A percentile compares a stretch with the other conserved stretches of the same genome.
Evolutionary conservation across 2,797 vertebrate genomes (phyloP).

Genomic region (Lateolabrax maculatus): DNA sequence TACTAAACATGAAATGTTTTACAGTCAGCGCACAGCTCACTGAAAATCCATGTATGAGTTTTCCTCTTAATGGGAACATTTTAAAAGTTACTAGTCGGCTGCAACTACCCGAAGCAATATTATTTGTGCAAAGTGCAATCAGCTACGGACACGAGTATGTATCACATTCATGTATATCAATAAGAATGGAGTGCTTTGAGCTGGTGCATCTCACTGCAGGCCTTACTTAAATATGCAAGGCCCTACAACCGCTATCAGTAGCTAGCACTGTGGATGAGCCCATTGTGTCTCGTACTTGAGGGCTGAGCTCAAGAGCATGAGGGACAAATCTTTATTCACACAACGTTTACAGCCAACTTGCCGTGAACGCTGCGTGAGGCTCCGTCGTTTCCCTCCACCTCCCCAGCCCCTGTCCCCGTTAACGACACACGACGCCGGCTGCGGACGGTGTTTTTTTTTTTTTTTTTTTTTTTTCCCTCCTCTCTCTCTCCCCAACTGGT

Average conservation of each 20-base stretch:
- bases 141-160: neutral
- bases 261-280: constrained; percentile 21
- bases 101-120: neutral
- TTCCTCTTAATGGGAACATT: neutral
- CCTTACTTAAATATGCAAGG: constrained; percentile 58
- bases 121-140: neutral
- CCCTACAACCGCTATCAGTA: constrained; percentile 34
- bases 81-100: neutral
- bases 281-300: constrained; percentile 28
- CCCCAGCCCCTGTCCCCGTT: neutral
- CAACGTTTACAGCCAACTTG: constrained; percentile 22
- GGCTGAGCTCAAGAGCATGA: neutral
- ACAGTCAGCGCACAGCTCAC: neutral
- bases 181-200: constrained; percentile 5
- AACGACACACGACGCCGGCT: neutral
- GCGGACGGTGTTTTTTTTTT: accelerated
- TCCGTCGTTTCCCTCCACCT: constrained; percentile 67
- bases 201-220: constrained; percentile 42
- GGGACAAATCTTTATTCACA: neutral
- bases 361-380: constrained; percentile 17
- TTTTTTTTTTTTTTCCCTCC: too few species aligned
- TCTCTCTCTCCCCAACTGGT: neutral
- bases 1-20: constrained; percentile 5
- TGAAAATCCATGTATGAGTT: neutral
- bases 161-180: neutral